Conservation (phyloP, 35 echinoderm and acorn worm genomes). For the Amphiura filiformis region DNA sequence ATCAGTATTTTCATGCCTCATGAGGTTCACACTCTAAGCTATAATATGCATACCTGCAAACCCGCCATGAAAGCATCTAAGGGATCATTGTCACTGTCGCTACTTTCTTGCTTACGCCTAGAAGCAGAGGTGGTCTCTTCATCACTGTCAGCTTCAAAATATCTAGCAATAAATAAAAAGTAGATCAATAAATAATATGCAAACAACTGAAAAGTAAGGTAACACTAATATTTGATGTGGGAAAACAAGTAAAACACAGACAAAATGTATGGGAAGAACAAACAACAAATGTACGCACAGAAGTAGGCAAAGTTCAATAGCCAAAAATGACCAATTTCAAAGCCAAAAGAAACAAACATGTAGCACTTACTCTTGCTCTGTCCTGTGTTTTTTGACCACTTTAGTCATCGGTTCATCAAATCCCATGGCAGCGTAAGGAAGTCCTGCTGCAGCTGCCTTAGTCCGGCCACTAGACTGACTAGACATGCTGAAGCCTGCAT, state of each 20-base stretch:
- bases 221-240: background rate
- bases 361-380: background rate
- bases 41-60: conserved; percentile 38
- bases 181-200: too few relatives aligned
- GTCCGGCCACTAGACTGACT: background rate
- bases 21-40: background rate
- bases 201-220: background rate
- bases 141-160: conserved; percentile 95
- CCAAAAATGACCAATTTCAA: too few relatives aligned
- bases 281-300: background rate
- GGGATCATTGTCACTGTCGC: conserved; percentile 63
- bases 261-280: background rate
- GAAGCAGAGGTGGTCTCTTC: conserved; percentile 39
- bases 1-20: background rate
- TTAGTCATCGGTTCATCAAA: background rate
- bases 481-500: background rate
- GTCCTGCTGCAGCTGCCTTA: background rate
- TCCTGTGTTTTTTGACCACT: background rate
- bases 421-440: background rate
- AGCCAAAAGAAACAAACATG: background rate
- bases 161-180: conserved; percentile 39
- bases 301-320: too few relatives aligned
- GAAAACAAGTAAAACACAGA: background rate
- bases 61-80: conserved; percentile 96
- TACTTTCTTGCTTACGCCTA: conserved; percentile 39